A percentile compares a stretch with the other conserved stretches of the same genome.
phyloP scores from a whole-genome alignment of 2,888 invertebrate genomes.

The Spilosoma lubricipeda region DNA sequence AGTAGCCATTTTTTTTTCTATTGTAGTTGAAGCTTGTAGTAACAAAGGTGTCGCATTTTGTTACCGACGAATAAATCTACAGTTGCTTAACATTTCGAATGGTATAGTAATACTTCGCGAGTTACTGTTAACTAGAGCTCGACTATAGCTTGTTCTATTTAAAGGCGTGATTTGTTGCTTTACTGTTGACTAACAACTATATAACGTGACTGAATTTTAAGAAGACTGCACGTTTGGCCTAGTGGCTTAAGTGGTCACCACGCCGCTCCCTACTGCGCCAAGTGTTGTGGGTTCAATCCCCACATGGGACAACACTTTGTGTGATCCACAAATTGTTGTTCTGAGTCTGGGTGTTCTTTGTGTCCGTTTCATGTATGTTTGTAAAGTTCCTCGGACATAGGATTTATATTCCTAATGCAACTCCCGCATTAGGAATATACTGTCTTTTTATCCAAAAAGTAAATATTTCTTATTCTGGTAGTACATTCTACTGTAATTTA shows the following conservation, averaged over 20 bases:
- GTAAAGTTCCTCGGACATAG: too few relatives aligned
- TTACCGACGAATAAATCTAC: not conserved
- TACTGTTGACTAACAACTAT: not conserved
- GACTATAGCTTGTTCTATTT: conserved; percentile 27
- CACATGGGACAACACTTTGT: too few relatives aligned
- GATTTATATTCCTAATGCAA: too few relatives aligned
- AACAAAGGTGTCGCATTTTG: not conserved
- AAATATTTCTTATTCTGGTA: not conserved
- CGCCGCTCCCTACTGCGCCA: too few relatives aligned
- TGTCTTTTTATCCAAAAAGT: too few relatives aligned
- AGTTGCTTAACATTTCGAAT: not conserved
- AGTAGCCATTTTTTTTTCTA: not conserved
- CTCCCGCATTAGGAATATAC: too few relatives aligned
- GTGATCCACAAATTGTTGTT: too few relatives aligned
- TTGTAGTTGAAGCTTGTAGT: not conserved
- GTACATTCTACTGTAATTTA: not conserved
- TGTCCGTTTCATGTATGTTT: too few relatives aligned
- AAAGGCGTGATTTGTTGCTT: conserved; percentile 22
- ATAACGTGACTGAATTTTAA: not conserved
- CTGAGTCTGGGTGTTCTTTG: too few relatives aligned
- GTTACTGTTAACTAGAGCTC: conserved; percentile 8
- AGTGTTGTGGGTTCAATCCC: too few relatives aligned
- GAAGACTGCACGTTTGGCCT: too few relatives aligned
- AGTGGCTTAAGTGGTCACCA: too few relatives aligned
- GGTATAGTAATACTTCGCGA: conserved; percentile 1